These are phyloP conservation scores for Ypsolopha scabrella DNA, from an alignment of 2,888 invertebrate genomes.

Conservation along the genomic window DNA sequence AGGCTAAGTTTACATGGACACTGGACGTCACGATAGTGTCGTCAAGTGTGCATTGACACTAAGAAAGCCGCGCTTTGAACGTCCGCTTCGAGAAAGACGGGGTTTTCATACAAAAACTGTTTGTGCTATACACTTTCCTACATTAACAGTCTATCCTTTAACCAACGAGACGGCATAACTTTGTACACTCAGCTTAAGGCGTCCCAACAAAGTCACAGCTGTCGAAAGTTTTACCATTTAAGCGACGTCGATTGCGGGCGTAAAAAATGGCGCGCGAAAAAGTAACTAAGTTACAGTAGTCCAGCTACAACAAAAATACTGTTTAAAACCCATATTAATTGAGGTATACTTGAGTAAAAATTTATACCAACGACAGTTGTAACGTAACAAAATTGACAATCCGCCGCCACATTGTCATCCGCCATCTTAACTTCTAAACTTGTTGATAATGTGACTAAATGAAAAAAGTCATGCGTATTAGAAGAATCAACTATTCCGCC, in stretches of 20 bases:
- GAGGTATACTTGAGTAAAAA: neutral
- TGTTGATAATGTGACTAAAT: neutral
- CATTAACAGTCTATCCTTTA: slow-evolving; percentile 38
- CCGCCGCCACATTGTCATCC: slow-evolving; percentile 15
- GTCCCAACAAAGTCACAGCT: slow-evolving; percentile 1
- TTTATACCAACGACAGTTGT: neutral
- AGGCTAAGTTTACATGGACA: no score
- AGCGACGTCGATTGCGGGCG: no score
- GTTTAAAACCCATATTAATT: slow-evolving; percentile 11
- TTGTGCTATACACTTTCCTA: slow-evolving; percentile 30
- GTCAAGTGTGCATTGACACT: no score
- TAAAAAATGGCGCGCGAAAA: no score
- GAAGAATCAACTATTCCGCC: neutral
- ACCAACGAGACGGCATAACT: slow-evolving; percentile 22
- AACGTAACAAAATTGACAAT: slow-evolving; percentile 9
- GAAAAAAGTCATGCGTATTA: neutral
- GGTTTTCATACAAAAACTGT: slow-evolving; percentile 1
- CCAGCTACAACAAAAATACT: slow-evolving; percentile 32
- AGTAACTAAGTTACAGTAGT: slow-evolving; percentile 18
- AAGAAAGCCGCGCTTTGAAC: no score
- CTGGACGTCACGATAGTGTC: no score
- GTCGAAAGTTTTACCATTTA: neutral
- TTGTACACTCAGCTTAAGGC: slow-evolving; percentile 15
- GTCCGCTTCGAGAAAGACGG: no score
- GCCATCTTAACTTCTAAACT: slow-evolving; percentile 2